A percentile compares a stretch with the other conserved stretches of the same genome.
These are phyloP conservation scores for Catharus fuscescens DNA, from an alignment of 2,113 vertebrate genomes.

Conservation along the genomic window DNA sequence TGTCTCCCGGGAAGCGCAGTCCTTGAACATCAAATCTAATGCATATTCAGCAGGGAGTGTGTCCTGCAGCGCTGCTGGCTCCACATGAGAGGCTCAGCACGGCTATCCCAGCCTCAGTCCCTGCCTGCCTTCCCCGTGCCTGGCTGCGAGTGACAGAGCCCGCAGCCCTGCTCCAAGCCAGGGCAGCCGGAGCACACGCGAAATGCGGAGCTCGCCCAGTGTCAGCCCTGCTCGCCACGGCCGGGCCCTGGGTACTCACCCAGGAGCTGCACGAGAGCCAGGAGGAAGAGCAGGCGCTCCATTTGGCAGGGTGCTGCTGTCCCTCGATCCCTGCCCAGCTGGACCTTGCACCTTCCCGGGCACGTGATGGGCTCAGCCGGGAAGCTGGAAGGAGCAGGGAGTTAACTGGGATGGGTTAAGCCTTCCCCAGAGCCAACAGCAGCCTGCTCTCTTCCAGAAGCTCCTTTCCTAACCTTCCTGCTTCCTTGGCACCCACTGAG, in stretches of 20 bases:
- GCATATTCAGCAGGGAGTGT: slow-evolving; percentile 39
- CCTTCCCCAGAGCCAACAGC: too few species aligned
- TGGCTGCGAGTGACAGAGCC: background rate
- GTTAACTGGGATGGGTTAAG: rapidly evolving
- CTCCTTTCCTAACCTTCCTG: background rate
- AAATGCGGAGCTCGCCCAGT: rapidly evolving
- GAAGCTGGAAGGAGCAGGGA: background rate
- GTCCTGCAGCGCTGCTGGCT: background rate
- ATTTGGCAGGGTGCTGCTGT: background rate
- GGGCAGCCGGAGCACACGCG: background rate
- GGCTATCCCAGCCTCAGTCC: background rate
- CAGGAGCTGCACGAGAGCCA: background rate
- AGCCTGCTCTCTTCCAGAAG: too few species aligned
- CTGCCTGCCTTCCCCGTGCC: background rate
- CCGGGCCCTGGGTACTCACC: slow-evolving; percentile 31
- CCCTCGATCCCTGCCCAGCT: rapidly evolving
- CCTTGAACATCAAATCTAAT: slow-evolving; percentile 43
- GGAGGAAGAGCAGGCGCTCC: background rate
- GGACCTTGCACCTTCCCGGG: slow-evolving; percentile 41
- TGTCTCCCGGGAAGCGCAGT: slow-evolving; percentile 6
- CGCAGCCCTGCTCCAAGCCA: background rate
- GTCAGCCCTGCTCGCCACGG: background rate
- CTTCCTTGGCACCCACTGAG: background rate
- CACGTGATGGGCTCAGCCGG: slow-evolving; percentile 31
- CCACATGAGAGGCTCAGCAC: background rate